Percentiles rank a stretch among this genome's conserved stretches.
Conservation (phyloP, 1,140 invertebrate genomes). For the Campoletis sonorensis region DNA sequence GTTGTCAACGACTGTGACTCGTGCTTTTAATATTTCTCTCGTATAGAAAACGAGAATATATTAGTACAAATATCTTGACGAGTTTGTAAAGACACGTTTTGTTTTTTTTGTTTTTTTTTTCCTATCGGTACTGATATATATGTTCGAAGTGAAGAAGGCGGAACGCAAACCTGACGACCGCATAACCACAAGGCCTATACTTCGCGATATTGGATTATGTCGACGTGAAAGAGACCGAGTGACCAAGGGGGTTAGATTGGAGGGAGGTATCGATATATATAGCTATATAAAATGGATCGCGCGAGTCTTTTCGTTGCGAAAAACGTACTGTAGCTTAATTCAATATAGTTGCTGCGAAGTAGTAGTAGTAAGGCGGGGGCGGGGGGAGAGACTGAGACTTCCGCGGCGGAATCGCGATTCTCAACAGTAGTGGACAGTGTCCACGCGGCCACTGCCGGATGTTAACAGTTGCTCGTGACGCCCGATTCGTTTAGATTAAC, state of each 20-base stretch:
- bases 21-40: neutral
- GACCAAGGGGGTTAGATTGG: neutral
- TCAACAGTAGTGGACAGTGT: conserved; percentile 64
- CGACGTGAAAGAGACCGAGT: conserved; percentile 30
- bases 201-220: conserved; percentile 58
- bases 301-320: conserved; percentile 18
- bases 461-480: conserved; percentile 60
- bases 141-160: neutral
- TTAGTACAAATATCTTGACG: neutral
- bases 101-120: too few species aligned
- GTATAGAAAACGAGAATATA: neutral
- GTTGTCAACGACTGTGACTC: neutral
- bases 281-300: neutral
- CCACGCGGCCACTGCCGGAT: conserved; percentile 66
- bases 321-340: conserved; percentile 63
- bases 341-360: conserved; percentile 61
- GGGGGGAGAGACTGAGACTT: conserved; percentile 25
- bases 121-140: neutral
- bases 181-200: conserved; percentile 41
- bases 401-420: conserved; percentile 63
- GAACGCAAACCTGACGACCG: conserved; percentile 32
- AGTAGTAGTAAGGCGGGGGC: conserved; percentile 45
- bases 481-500: conserved; percentile 19
- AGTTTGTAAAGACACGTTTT: neutral
- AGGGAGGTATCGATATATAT: neutral